A percentile compares a stretch with the other conserved stretches of the same genome.
Evolutionary conservation across 2,797 vertebrate species (phyloP).

Genomic region (Lerista edwardsae): DNA sequence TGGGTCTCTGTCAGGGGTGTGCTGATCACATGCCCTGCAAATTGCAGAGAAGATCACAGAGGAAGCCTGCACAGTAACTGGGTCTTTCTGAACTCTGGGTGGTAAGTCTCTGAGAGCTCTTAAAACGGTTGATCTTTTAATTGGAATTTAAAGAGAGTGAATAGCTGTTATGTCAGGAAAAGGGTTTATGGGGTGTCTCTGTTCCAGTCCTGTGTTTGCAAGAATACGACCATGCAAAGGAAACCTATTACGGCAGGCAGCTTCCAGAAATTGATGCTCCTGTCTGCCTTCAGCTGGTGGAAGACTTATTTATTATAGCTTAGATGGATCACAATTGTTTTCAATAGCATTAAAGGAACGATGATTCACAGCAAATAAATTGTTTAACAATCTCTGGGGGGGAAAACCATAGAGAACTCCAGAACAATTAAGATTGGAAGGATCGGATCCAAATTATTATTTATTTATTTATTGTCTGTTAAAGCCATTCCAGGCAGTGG

Average conservation of each 20-base stretch:
- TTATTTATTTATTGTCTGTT: too few relatives aligned
- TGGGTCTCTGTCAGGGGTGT: conserved; percentile 9
- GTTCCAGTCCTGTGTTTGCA: conserved; percentile 34
- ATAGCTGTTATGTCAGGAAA: conserved; percentile 48
- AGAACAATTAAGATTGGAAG: background rate
- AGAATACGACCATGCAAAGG: background rate
- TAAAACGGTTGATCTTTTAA: conserved; percentile 60
- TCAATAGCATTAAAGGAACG: background rate
- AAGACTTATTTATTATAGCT: background rate
- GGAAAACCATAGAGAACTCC: background rate
- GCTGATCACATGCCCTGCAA: background rate
- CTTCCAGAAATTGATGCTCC: background rate
- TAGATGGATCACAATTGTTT: background rate
- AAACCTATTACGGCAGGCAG: background rate
- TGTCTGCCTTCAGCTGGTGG: background rate
- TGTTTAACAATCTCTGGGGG: background rate
- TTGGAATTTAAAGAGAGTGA: conserved; percentile 56
- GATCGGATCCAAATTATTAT: background rate
- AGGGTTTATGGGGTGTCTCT: conserved; percentile 54
- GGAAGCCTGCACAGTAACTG: background rate
- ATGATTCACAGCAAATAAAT: background rate
- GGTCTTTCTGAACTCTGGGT: conserved; percentile 50
- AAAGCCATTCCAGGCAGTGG: too few relatives aligned
- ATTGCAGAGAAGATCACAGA: background rate
- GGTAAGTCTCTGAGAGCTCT: conserved; percentile 49